Base-by-base conservation (phyloP, 2,888 invertebrate genomes). In the Xylota segnis region DNA sequence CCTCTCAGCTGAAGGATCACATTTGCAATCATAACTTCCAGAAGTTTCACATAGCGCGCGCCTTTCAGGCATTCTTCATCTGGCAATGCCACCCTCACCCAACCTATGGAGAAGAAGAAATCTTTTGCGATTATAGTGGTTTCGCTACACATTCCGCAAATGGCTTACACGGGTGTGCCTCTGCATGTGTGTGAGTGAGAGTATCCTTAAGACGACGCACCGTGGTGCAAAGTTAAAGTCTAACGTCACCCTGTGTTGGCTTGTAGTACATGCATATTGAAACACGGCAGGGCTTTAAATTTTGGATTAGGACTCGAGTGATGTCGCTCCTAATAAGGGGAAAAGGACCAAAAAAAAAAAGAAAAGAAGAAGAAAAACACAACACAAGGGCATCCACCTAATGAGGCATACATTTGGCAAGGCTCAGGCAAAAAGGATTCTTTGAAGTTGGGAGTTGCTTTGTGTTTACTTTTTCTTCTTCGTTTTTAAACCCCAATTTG, bases 11-110 rank as follows among this genome's bases (percentile, higher is more conserved):
- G 14, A 54, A 43, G 37, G 63, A 12, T 9, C 9, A 66, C 70
- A 75, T 84, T 84, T 59, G 16, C 75, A 84, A 71, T 79, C 70
- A 76, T 84, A 84, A 81, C 65, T 84, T 66, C 59, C 65, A 72
- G 71, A 68, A 61, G 61, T 68, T 65, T 66, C 27, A 58, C 52
- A 59, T 3, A 23, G 23, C 23, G 10, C 37, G 50, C 50, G 45
- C 54, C 68, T 58, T 56, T 59, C 40, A 58, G 71, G 66, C 29
- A 45, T 37, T 45, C 63, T 52, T 47, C 45, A 72, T 37, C 50
- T 47, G 27, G 10, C 27, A 27, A 23, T n/a, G n/a, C n/a, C n/a
- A n/a, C 59, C 63, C 34, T 18, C 23, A 23, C 1, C 23, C 23
- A 23, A 1, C 23, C 23, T n/a, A n/a, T n/a, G n/a, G n/a, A 50